These are phyloP conservation scores for Nephila pilipes DNA, from an alignment of 1,140 invertebrate species.

Conservation along the genomic window DNA sequence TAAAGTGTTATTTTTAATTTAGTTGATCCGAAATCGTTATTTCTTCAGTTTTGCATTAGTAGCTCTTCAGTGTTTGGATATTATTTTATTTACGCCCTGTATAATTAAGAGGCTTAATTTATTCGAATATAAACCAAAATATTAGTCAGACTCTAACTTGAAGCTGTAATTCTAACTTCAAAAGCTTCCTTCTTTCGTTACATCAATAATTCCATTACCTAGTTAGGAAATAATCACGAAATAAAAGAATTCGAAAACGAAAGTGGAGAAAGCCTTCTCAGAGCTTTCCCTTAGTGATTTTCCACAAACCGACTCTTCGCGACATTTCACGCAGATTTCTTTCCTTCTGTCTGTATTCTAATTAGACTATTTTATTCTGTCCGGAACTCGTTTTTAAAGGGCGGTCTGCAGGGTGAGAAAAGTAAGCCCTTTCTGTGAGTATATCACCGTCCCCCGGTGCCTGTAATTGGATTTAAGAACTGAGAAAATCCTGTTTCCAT, in stretches of 20 bases:
- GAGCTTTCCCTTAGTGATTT: background rate
- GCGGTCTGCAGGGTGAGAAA: background rate
- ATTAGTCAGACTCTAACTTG: too few relatives aligned
- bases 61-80: too few relatives aligned
- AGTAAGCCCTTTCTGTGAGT: too few relatives aligned
- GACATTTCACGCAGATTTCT: background rate
- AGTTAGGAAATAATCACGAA: background rate
- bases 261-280: background rate
- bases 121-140: too few relatives aligned
- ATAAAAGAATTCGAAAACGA: background rate
- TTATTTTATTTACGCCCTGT: too few relatives aligned
- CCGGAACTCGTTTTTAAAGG: background rate
- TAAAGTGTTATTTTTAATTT: too few relatives aligned
- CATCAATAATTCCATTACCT: background rate
- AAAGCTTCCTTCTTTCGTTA: too few relatives aligned
- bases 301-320: background rate
- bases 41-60: too few relatives aligned
- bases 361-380: constrained; percentile 4
- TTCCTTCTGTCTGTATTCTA: background rate
- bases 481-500: background rate
- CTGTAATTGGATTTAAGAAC: background rate
- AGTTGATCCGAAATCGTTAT: too few relatives aligned
- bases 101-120: too few relatives aligned
- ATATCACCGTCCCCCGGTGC: background rate
- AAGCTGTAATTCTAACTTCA: too few relatives aligned